Evolutionary conservation across 1,140 invertebrate species (phyloP).

Genomic region (Colletes gigas): DNA sequence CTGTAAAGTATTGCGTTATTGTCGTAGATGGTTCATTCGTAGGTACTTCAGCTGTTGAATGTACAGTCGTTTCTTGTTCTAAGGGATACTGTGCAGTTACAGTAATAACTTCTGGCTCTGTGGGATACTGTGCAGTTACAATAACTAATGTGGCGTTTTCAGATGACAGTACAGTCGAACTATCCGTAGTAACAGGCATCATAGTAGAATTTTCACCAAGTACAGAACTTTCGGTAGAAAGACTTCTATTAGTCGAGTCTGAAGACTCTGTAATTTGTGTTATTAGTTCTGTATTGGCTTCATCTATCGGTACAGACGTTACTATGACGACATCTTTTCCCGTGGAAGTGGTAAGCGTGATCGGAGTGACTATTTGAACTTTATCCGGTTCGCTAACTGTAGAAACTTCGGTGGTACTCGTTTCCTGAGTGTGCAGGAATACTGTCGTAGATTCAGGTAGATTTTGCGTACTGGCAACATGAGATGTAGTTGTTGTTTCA

Average conservation of each 20-base stretch:
- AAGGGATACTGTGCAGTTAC: constrained; percentile 18
- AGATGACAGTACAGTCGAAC: neutral
- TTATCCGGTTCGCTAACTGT: neutral
- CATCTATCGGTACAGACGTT: constrained; percentile 3
- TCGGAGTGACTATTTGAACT: constrained; percentile 27
- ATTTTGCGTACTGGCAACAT: neutral
- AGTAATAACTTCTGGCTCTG: neutral
- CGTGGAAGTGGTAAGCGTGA: neutral
- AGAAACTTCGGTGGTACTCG: neutral
- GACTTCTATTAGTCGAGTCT: neutral
- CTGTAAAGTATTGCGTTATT: neutral
- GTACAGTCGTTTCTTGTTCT: constrained; percentile 10
- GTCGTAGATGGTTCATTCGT: neutral
- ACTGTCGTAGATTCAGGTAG: neutral
- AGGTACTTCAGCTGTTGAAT: neutral
- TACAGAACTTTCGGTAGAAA: neutral
- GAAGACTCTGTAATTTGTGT: neutral
- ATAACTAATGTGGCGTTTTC: constrained; percentile 14
- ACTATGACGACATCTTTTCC: constrained; percentile 16
- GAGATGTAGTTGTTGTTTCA: neutral
- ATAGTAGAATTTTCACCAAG: neutral
- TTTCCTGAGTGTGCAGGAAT: neutral
- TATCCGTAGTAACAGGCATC: neutral
- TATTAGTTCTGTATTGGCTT: neutral
- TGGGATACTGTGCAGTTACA: constrained; percentile 27